Evolutionary conservation across 2,797 vertebrate species (phyloP).

Genomic region (Syncerus caffer): DNA sequence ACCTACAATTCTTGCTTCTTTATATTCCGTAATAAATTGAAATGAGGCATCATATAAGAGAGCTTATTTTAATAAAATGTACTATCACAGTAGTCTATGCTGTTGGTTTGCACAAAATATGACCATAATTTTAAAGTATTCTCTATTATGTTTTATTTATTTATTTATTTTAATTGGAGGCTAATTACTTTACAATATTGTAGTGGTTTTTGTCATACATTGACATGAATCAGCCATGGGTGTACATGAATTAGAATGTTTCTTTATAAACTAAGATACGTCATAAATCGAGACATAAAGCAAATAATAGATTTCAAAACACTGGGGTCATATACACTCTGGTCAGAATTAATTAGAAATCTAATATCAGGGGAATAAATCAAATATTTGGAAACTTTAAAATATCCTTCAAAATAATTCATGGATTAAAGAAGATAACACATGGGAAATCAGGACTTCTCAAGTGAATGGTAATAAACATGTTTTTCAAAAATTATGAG

Average conservation of each 20-base stretch:
- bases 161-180: background rate
- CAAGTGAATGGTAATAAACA: background rate
- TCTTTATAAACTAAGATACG: background rate
- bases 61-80: slow-evolving; percentile 11
- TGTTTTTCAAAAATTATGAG: background rate
- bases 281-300: background rate
- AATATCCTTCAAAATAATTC: background rate
- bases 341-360: background rate
- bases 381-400: background rate
- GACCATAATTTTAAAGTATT: background rate
- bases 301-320: background rate
- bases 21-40: background rate
- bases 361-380: background rate
- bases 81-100: background rate
- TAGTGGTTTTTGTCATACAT: background rate
- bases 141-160: background rate
- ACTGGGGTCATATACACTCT: background rate
- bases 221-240: background rate
- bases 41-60: background rate
- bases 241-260: background rate
- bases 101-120: background rate
- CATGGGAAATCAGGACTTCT: background rate
- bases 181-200: background rate
- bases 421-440: background rate
- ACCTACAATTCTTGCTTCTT: background rate